A percentile compares a stretch with the other conserved stretches of the same genome.
These are phyloP conservation scores for Eucera pruinosa DNA, from an alignment of 2,888 invertebrate genomes.

Conservation along the genomic window DNA sequence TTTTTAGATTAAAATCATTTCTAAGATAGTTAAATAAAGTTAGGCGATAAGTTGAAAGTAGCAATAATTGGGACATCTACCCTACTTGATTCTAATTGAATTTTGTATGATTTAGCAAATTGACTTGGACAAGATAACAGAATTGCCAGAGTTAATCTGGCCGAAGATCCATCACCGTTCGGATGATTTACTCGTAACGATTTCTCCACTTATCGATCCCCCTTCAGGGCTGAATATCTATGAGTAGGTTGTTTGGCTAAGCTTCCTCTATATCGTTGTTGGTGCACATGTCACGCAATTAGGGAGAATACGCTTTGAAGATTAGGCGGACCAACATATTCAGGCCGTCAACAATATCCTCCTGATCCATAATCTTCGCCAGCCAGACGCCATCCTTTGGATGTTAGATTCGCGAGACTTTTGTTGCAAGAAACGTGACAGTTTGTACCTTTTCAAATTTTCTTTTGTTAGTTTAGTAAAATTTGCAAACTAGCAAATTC, in stretches of 20 bases:
- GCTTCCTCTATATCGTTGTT: not conserved
- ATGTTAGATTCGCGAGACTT: too few relatives aligned
- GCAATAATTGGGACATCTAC: too few relatives aligned
- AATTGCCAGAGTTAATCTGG: not conserved
- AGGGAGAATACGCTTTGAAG: constrained; percentile 11
- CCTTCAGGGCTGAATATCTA: not conserved
- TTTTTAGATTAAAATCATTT: too few relatives aligned
- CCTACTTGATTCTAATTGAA: too few relatives aligned
- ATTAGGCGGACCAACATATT: constrained; percentile 8
- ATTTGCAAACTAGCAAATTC: too few relatives aligned
- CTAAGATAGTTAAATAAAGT: too few relatives aligned
- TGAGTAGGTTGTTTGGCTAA: not conserved
- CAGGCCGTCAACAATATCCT: constrained; percentile 3
- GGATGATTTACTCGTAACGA: not conserved
- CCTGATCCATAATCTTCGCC: not conserved
- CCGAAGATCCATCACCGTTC: not conserved
- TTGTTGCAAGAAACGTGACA: too few relatives aligned
- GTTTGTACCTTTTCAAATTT: too few relatives aligned
- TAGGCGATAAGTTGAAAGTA: too few relatives aligned
- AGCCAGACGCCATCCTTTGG: not conserved
- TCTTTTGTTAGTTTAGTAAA: too few relatives aligned
- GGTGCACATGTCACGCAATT: constrained; percentile 14
- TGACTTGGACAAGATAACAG: too few relatives aligned
- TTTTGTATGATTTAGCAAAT: too few relatives aligned
- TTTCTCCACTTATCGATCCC: not conserved